Conservation (phyloP, 2,888 invertebrate genomes). For the Cerastis rubricosa region DNA sequence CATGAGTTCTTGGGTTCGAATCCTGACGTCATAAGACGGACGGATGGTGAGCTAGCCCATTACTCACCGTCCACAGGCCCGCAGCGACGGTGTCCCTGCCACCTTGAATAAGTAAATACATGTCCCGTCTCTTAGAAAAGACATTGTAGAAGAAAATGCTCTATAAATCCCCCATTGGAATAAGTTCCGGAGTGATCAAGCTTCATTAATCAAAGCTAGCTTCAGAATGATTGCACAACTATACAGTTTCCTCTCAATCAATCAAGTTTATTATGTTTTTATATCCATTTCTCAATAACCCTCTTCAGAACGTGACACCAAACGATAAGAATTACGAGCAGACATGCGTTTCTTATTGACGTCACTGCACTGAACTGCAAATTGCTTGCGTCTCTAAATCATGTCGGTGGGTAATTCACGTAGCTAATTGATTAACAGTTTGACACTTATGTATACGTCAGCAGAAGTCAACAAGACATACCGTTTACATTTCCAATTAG, state of each 20-base stretch:
- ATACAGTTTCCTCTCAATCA: not conserved
- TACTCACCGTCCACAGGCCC: too few relatives aligned
- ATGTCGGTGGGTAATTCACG: slow-evolving; percentile 2
- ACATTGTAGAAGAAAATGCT: not conserved
- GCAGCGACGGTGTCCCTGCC: too few relatives aligned
- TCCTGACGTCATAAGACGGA: too few relatives aligned
- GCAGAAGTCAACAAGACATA: slow-evolving; percentile 1
- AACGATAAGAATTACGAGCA: slow-evolving; percentile 17
- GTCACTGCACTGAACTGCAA: slow-evolving; percentile 22
- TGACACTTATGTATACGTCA: slow-evolving; percentile 29
- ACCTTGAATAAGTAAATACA: not conserved
- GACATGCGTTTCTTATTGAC: slow-evolving; percentile 12
- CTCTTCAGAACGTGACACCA: slow-evolving; percentile 19
- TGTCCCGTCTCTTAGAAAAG: not conserved
- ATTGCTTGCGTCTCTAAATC: slow-evolving; percentile 7
- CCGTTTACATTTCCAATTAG: slow-evolving; percentile 4
- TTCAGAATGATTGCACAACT: not conserved
- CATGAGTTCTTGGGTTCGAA: too few relatives aligned
- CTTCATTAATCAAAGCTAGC: not conserved
- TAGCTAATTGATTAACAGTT: slow-evolving; percentile 29
- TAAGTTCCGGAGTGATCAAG: not conserved
- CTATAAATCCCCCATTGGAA: not conserved
- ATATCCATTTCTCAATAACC: not conserved
- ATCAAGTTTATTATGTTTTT: not conserved
- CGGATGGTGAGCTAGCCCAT: too few relatives aligned